These are phyloP conservation scores for Xyliphius kryptos DNA, from an alignment of 2,113 vertebrate genomes.

Conservation along the genomic window DNA sequence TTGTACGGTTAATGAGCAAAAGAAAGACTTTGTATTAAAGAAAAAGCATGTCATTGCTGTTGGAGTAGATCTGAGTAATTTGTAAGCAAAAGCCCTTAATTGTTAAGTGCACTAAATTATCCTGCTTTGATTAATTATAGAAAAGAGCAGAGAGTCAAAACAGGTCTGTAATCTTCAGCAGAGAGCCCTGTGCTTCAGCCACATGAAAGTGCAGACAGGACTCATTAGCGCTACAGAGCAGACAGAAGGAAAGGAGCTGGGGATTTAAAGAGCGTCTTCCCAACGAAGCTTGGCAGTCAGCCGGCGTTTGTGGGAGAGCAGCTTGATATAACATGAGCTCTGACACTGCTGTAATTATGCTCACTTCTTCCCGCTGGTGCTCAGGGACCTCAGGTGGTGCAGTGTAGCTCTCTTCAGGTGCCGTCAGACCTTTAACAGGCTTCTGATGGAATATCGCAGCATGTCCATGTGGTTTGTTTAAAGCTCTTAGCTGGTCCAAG, in stretches of 20 bases:
- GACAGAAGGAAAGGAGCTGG: neutral
- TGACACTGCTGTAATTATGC: slow-evolving; percentile 14
- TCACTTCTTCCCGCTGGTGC: neutral
- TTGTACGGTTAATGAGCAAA: too few species aligned
- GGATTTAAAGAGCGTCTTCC: slow-evolving; percentile 32
- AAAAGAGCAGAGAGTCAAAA: neutral
- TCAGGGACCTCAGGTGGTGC: neutral
- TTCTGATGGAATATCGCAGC: neutral
- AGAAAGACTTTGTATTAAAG: too few species aligned
- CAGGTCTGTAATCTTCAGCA: slow-evolving; percentile 20
- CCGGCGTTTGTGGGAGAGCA: slow-evolving; percentile 5
- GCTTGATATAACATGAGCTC: slow-evolving; percentile 22
- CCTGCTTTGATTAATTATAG: slow-evolving; percentile 10
- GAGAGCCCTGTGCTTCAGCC: neutral
- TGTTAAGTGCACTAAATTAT: neutral
- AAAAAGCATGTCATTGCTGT: too few species aligned
- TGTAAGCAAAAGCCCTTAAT: neutral
- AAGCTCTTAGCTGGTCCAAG: neutral
- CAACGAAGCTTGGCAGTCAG: slow-evolving; percentile 27
- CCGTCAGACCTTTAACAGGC: neutral
- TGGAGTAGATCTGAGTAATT: neutral
- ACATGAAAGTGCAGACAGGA: slow-evolving; percentile 28
- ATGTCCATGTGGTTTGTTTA: slow-evolving; percentile 13
- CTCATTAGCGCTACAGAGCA: slow-evolving; percentile 24
- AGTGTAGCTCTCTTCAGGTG: neutral